Conservation (phyloP, 2,113 vertebrate genomes). For the Gambusia holbrooki region DNA sequence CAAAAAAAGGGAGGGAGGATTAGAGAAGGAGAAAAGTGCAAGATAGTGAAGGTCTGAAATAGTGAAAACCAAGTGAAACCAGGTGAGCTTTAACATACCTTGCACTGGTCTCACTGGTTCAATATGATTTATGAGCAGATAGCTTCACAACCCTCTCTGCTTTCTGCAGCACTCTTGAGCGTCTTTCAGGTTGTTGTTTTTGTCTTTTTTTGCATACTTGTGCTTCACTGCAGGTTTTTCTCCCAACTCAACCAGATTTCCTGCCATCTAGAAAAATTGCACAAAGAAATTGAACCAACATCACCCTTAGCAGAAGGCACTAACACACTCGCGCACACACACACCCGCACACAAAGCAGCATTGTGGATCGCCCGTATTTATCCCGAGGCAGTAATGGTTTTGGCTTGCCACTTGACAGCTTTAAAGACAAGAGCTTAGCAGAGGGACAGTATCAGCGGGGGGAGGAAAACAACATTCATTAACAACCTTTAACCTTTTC, state of each 20-base stretch:
- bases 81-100: constrained; percentile 32
- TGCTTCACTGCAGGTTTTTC: constrained; percentile 28
- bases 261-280: constrained; percentile 47
- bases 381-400: constrained; percentile 55
- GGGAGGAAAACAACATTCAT: constrained; percentile 63
- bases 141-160: constrained; percentile 52
- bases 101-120: constrained; percentile 27
- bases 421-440: constrained; percentile 63
- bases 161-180: constrained; percentile 47
- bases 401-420: constrained; percentile 51
- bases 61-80: constrained; percentile 20
- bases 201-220: background rate
- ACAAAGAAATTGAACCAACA: constrained; percentile 44
- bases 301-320: constrained; percentile 22
- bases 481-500: constrained; percentile 62
- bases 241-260: constrained; percentile 49
- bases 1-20: background rate
- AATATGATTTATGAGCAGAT: constrained; percentile 67
- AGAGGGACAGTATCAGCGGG: constrained; percentile 50
- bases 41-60: constrained; percentile 27
- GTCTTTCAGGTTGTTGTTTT: no score
- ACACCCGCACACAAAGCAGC: background rate
- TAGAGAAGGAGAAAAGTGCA: constrained; percentile 12
- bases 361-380: constrained; percentile 44
- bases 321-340: background rate